These are phyloP conservation scores for Tonatia bakeri DNA, from an alignment of 2,113 vertebrate species.

Conservation along the genomic window DNA sequence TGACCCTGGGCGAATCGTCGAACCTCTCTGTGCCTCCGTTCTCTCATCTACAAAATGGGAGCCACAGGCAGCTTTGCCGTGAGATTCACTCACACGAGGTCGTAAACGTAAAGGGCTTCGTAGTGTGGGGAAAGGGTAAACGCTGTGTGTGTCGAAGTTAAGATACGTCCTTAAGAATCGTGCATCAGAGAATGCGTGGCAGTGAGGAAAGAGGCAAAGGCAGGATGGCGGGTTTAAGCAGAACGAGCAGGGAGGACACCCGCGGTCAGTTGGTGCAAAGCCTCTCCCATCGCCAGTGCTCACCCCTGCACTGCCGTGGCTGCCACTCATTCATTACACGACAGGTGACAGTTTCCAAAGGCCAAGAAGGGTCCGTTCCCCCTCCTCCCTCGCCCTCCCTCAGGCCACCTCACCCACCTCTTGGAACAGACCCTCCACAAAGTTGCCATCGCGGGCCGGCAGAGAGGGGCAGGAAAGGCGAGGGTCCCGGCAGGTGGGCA, in stretches of 20 bases:
- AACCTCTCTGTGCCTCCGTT: neutral
- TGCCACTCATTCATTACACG: accelerated
- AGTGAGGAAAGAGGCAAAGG: neutral
- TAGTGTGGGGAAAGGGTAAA: neutral
- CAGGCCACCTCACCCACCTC: conserved; percentile 53
- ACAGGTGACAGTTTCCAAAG: neutral
- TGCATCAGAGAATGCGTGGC: accelerated
- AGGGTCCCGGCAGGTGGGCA: neutral
- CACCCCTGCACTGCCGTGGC: accelerated
- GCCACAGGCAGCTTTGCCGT: neutral
- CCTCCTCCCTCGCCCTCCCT: accelerated
- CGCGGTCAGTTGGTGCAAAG: accelerated
- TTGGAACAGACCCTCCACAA: neutral
- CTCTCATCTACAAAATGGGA: neutral
- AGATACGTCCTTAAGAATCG: neutral
- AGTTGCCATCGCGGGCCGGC: neutral
- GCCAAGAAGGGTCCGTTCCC: neutral
- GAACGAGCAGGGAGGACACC: neutral
- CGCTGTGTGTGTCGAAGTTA: accelerated
- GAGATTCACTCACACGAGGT: neutral
- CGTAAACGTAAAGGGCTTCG: neutral
- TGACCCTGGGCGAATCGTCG: neutral
- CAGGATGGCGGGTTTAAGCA: accelerated
- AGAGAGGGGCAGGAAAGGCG: neutral
- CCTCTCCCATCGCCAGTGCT: accelerated